Conservation (phyloP, 2,113 vertebrate species). For the Alces alces region DNA sequence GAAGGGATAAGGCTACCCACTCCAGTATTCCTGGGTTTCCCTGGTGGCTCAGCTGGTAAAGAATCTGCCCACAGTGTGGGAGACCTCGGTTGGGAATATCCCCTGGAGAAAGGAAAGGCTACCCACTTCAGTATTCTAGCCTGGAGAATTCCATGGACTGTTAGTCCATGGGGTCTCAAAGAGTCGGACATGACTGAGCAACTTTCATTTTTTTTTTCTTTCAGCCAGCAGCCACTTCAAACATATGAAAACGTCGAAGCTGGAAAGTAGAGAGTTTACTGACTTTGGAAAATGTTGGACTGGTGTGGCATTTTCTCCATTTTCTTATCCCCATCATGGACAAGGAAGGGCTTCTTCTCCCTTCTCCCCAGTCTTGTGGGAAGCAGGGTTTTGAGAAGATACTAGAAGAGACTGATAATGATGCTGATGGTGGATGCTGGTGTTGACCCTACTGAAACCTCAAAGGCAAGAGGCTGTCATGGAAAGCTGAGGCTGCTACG, state of each 20-base stretch:
- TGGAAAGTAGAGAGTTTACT: neutral
- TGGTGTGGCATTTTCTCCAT: neutral
- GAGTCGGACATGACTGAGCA: neutral
- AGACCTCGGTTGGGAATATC: neutral
- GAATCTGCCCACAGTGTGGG: neutral
- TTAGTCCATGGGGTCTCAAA: neutral
- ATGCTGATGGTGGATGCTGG: neutral
- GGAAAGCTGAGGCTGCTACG: neutral
- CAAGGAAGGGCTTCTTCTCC: neutral
- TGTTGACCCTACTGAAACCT: neutral
- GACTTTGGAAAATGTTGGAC: neutral
- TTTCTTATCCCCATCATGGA: neutral
- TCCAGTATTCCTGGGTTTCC: neutral
- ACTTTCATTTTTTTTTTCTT: neutral
- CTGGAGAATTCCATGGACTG: neutral
- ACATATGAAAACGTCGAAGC: neutral
- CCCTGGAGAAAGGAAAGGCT: neutral
- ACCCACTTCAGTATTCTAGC: neutral
- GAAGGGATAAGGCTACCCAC: neutral
- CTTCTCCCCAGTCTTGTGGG: neutral
- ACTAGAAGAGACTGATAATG: neutral
- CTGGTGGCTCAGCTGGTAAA: neutral
- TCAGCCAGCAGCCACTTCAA: neutral
- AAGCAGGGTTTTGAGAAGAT: neutral
- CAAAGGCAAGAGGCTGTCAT: neutral